Evolutionary conservation across 2,113 vertebrate genomes (phyloP).

Genomic region (Tinamus guttatus): DNA sequence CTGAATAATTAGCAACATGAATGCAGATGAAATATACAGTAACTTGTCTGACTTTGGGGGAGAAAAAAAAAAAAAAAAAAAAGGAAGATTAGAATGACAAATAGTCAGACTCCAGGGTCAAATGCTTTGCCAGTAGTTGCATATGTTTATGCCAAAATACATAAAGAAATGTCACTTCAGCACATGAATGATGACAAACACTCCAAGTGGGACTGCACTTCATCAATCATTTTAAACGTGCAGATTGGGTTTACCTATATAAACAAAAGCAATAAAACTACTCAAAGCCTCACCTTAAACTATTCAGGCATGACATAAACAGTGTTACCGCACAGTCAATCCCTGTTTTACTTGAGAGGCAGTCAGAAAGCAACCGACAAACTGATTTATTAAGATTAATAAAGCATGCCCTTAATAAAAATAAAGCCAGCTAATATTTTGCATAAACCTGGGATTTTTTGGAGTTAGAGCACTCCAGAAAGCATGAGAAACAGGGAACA

Average conservation of each 20-base stretch:
- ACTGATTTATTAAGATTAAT: constrained; percentile 83
- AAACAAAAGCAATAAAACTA: constrained; percentile 85
- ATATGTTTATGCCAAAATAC: constrained; percentile 90
- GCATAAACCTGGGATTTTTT: constrained; percentile 60
- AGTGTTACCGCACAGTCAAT: constrained; percentile 76
- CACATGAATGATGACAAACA: constrained; percentile 87
- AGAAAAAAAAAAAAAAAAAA: constrained; percentile 45
- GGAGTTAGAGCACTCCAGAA: neutral
- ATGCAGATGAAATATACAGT: constrained; percentile 76
- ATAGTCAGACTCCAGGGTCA: constrained; percentile 87
- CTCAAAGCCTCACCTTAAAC: constrained; percentile 83
- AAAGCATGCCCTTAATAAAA: constrained; percentile 75
- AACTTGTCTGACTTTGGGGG: constrained; percentile 78
- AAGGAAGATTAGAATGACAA: constrained; percentile 86
- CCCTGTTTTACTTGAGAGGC: constrained; percentile 74
- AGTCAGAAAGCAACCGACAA: constrained; percentile 67
- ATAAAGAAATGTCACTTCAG: constrained; percentile 89
- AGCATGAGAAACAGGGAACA: neutral
- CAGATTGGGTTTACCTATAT: constrained; percentile 86
- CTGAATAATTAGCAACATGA: constrained; percentile 79
- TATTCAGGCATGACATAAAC: constrained; percentile 80
- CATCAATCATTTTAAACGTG: constrained; percentile 87
- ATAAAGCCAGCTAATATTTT: constrained; percentile 71
- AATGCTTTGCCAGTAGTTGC: constrained; percentile 87
- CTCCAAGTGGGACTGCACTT: constrained; percentile 83